Percentiles rank a stretch among this genome's conserved stretches.
phyloP scores from a whole-genome alignment of 2,113 vertebrate genomes.

The Phalacrocorax carbo region DNA sequence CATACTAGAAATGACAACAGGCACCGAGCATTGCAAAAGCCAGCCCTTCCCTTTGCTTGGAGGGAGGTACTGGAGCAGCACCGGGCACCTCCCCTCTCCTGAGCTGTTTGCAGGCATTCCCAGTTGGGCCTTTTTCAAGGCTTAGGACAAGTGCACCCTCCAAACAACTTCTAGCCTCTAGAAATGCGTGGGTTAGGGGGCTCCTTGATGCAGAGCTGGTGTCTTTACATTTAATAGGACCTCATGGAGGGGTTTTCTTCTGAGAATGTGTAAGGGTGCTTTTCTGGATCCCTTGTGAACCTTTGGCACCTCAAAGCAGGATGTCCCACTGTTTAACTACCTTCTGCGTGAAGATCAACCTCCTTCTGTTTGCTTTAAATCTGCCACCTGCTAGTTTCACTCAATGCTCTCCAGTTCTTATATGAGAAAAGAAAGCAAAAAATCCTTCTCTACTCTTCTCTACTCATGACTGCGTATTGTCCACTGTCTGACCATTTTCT shows the following conservation, averaged over 20 bases:
- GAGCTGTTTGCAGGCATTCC: neutral
- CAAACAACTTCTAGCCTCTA: neutral
- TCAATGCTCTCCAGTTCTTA: neutral
- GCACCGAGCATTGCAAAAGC: neutral
- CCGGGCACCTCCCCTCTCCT: neutral
- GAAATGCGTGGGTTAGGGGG: neutral
- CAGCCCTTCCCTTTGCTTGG: neutral
- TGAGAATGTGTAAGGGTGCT: neutral
- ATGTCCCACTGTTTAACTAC: neutral
- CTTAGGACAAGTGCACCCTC: neutral
- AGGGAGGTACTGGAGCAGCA: neutral
- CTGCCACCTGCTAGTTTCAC: slow-evolving; percentile 10
- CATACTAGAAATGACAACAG: neutral
- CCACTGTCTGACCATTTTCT: neutral
- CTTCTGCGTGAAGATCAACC: neutral
- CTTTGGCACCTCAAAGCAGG: neutral
- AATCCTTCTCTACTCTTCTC: neutral
- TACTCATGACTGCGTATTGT: neutral
- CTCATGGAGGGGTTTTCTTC: neutral
- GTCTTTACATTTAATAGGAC: neutral
- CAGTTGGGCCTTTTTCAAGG: neutral
- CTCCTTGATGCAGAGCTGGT: neutral
- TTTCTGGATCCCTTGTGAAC: neutral
- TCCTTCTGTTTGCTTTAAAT: neutral
- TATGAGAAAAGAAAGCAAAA: neutral